Evolutionary conservation across 2,797 vertebrate genomes (phyloP).

Genomic region (Clarias pachynema): DNA sequence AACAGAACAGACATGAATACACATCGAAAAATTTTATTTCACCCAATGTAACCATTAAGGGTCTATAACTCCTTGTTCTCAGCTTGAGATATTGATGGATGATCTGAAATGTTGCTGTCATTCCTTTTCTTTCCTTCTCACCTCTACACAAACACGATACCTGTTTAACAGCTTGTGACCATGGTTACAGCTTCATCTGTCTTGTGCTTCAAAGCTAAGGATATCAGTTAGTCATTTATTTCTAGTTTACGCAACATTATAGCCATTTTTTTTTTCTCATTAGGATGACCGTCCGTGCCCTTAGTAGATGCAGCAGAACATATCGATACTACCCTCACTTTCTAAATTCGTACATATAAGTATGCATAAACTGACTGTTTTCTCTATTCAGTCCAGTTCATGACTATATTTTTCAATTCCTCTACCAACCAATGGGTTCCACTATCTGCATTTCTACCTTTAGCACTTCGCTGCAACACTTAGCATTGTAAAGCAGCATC

Average conservation of each 20-base stretch:
- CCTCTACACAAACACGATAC: background rate
- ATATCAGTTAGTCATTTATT: background rate
- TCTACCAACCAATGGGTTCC: background rate
- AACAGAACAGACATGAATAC: background rate
- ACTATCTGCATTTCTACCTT: background rate
- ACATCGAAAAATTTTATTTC: background rate
- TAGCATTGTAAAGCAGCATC: background rate
- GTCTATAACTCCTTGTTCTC: background rate
- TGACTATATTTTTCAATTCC: background rate
- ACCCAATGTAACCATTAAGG: background rate
- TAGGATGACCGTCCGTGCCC: background rate
- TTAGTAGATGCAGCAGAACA: background rate
- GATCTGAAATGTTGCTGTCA: background rate
- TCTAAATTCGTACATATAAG: background rate
- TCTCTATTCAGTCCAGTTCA: background rate
- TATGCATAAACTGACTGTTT: background rate
- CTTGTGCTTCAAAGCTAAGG: background rate
- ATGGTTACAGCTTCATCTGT: background rate
- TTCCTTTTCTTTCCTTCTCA: constrained; percentile 4
- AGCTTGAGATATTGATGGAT: background rate
- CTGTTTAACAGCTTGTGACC: background rate
- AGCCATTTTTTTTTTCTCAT: background rate
- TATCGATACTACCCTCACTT: background rate
- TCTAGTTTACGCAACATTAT: background rate
- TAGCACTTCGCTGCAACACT: background rate